Evolutionary conservation across 2,888 invertebrate species (phyloP).

Genomic region (Dryobota labecula): DNA sequence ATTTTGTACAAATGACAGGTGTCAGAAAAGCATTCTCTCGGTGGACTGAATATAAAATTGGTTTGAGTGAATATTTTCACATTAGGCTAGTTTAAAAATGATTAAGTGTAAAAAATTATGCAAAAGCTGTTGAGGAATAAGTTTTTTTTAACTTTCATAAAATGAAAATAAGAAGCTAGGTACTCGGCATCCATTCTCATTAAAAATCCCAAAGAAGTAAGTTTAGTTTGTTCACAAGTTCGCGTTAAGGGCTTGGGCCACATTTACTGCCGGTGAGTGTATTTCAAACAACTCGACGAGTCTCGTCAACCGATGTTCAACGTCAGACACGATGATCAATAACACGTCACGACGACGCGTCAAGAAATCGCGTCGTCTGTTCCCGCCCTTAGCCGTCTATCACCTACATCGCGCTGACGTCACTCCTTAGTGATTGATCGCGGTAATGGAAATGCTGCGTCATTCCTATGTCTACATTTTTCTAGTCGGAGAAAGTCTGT

Average conservation of each 20-base stretch:
- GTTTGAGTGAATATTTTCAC: too few species aligned
- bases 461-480: conserved; percentile 42
- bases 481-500: conserved; percentile 16
- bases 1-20: too few species aligned
- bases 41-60: too few species aligned
- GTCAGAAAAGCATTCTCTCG: too few species aligned
- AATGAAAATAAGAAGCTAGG: too few species aligned
- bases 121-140: too few species aligned
- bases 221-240: background rate
- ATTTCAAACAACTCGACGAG: conserved; percentile 1
- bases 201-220: background rate
- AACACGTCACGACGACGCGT: conserved; percentile 11
- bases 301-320: conserved; percentile 29
- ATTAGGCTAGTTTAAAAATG: too few species aligned
- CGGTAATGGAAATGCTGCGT: conserved; percentile 43
- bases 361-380: conserved; percentile 38
- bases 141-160: too few species aligned
- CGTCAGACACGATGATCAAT: conserved; percentile 32
- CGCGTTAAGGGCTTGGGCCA: background rate
- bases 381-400: conserved; percentile 48
- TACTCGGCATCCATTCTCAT: too few species aligned
- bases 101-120: too few species aligned
- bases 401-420: conserved; percentile 52
- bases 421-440: conserved; percentile 61
- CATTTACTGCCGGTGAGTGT: background rate